Evolutionary conservation across 2,888 invertebrate species (phyloP).

Genomic region (Stomorhina lunata): DNA sequence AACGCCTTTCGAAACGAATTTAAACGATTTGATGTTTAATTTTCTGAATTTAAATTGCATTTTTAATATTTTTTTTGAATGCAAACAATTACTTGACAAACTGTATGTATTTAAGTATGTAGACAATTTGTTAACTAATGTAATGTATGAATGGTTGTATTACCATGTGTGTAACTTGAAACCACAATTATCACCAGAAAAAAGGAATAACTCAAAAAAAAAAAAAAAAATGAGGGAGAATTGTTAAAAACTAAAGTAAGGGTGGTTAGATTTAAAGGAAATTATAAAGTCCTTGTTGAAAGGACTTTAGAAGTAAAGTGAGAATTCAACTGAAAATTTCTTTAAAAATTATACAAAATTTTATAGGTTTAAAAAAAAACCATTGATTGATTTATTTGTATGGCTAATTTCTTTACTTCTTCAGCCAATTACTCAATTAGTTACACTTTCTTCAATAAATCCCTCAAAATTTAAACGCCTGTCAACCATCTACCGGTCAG

Average conservation of each 20-base stretch:
- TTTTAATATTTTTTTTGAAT: too few relatives aligned
- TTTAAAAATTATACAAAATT: not conserved
- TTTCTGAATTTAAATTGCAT: too few relatives aligned
- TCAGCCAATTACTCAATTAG: constrained; percentile 26
- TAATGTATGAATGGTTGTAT: too few relatives aligned
- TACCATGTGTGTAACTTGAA: constrained; percentile 76
- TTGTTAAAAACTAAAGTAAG: not conserved
- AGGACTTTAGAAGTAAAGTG: not conserved
- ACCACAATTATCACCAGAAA: constrained; percentile 72
- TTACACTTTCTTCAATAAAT: constrained; percentile 56
- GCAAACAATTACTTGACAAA: too few relatives aligned
- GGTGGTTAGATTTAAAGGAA: constrained; percentile 69
- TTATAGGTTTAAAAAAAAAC: constrained; percentile 47
- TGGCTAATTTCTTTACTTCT: not conserved
- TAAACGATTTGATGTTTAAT: too few relatives aligned
- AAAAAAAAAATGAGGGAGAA: not conserved
- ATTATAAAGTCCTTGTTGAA: constrained; percentile 69
- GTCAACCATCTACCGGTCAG: constrained; percentile 23
- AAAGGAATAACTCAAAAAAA: not conserved
- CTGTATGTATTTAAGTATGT: too few relatives aligned
- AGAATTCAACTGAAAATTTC: not conserved
- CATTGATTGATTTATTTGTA: constrained; percentile 23
- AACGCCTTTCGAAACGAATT: too few relatives aligned
- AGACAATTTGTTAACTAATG: constrained; percentile 20
- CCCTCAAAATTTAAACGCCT: constrained; percentile 52